Conservation (phyloP, 2,797 vertebrate genomes). For the Masticophis lateralis region DNA sequence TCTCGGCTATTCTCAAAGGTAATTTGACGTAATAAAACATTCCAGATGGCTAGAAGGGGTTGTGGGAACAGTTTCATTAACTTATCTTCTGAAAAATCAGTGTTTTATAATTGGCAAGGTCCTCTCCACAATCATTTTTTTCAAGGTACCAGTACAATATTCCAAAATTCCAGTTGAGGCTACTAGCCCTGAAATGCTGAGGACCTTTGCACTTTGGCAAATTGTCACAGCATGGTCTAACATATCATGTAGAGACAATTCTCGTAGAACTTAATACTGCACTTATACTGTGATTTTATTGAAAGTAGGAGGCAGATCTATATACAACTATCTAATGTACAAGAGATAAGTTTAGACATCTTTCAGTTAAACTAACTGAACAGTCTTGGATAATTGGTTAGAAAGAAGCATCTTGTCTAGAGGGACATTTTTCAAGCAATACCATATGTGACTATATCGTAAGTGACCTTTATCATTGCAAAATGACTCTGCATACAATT, state of each 20-base stretch:
- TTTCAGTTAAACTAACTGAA: conserved; percentile 35
- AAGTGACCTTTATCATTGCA: conserved; percentile 34
- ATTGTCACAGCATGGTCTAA: not conserved
- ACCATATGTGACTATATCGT: conserved; percentile 42
- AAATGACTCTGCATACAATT: conserved; percentile 21
- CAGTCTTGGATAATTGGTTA: conserved; percentile 50
- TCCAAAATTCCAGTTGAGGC: not conserved
- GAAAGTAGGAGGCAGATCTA: conserved; percentile 18
- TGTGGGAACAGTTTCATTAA: not conserved
- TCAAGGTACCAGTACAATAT: not conserved
- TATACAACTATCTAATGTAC: not conserved
- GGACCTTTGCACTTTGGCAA: not conserved
- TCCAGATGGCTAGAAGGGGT: not conserved
- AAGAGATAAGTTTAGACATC: not conserved
- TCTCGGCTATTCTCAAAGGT: not conserved
- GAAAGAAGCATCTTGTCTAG: conserved; percentile 27
- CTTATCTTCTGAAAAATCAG: not conserved
- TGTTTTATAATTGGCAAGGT: not conserved
- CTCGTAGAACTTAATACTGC: not conserved
- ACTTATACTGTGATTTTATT: not conserved
- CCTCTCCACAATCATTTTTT: not conserved
- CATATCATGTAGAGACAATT: not conserved
- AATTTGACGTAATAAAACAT: not conserved
- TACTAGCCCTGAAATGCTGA: not conserved
- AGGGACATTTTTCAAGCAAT: conserved; percentile 46